Conservation (phyloP, 2,113 vertebrate genomes). For the Dasypus novemcinctus region DNA sequence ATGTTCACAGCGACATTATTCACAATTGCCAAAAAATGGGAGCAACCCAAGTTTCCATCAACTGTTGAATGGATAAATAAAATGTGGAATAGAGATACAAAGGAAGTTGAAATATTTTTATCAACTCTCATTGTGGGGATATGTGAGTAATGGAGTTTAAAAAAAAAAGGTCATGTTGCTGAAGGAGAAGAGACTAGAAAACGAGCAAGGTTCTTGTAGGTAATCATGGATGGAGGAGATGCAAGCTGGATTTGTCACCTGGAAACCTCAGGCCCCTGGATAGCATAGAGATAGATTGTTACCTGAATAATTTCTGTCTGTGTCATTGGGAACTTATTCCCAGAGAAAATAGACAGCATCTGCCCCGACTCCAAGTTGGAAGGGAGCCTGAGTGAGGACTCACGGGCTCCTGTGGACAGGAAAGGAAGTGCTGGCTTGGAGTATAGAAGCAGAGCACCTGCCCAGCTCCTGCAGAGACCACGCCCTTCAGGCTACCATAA, state of each 20-base stretch:
- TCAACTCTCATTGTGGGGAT: conserved; percentile 63
- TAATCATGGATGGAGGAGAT: accelerated
- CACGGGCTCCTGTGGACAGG: neutral
- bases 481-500: too few species aligned
- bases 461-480: neutral
- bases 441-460: neutral
- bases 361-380: neutral
- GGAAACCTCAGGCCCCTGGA: neutral
- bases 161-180: neutral
- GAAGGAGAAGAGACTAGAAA: conserved; percentile 49
- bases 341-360: neutral
- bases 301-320: too few species aligned
- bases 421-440: neutral
- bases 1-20: too few species aligned
- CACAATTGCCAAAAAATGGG: too few species aligned
- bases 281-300: accelerated
- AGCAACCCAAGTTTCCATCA: too few species aligned
- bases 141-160: conserved; percentile 58
- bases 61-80: too few species aligned
- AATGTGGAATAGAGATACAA: too few species aligned
- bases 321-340: neutral
- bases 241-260: neutral
- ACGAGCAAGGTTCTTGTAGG: conserved; percentile 52
- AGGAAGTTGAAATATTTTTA: conserved; percentile 72
- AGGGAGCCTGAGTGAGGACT: neutral